Evolutionary conservation across 1,140 invertebrate species (phyloP).

Genomic region (Polypedilum pembai): DNA sequence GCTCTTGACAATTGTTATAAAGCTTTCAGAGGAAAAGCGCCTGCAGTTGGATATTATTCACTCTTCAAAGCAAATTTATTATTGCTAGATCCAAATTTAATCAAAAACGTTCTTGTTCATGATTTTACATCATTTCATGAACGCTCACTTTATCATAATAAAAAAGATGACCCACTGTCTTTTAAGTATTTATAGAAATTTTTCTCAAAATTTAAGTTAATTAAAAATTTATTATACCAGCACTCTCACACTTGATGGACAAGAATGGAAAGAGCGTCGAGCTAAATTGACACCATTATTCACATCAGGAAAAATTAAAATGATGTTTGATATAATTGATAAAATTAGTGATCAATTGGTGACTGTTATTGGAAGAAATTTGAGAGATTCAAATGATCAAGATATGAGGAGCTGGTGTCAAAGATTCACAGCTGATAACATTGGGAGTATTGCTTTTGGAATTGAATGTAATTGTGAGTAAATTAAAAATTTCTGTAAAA

Average conservation of each 20-base stretch:
- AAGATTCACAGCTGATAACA: constrained; percentile 41
- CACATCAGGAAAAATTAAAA: constrained; percentile 51
- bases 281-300: constrained; percentile 53
- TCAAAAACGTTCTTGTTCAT: neutral
- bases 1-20: neutral
- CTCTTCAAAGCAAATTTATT: neutral
- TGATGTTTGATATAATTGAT: constrained; percentile 47
- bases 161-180: constrained; percentile 34
- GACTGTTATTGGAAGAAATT: constrained; percentile 30
- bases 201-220: neutral
- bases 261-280: constrained; percentile 50
- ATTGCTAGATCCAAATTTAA: neutral
- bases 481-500: neutral
- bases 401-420: constrained; percentile 36
- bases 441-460: constrained; percentile 48
- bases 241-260: constrained; percentile 37
- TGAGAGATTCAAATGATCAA: constrained; percentile 30
- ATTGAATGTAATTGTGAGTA: neutral
- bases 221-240: neutral
- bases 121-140: constrained; percentile 16
- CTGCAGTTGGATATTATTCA: neutral
- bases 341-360: constrained; percentile 42
- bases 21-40: neutral
- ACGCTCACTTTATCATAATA: neutral
- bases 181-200: constrained; percentile 39